These are phyloP conservation scores for Antennarius maculatus DNA, from an alignment of 2,797 vertebrate genomes.

Conservation along the genomic window DNA sequence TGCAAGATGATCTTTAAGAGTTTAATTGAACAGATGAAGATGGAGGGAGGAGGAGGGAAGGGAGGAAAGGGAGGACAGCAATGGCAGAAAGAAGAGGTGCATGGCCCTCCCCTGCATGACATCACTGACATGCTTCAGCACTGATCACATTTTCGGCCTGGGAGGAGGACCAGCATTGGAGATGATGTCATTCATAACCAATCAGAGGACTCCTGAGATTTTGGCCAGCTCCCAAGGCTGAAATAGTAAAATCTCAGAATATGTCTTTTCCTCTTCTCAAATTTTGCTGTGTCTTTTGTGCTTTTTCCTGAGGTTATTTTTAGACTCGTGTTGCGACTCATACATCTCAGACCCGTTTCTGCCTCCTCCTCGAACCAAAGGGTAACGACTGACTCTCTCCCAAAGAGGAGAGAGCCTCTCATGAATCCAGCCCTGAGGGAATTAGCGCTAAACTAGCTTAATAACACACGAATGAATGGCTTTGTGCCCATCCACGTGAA, in stretches of 20 bases:
- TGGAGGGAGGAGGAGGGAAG: constrained; percentile 25
- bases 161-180: constrained; percentile 48
- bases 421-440: constrained; percentile 37
- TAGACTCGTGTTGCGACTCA: constrained; percentile 52
- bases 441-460: constrained; percentile 47
- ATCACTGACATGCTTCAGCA: constrained; percentile 79
- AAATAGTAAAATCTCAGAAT: constrained; percentile 52
- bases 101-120: constrained; percentile 75
- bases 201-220: constrained; percentile 55
- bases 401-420: constrained; percentile 12
- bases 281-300: constrained; percentile 34
- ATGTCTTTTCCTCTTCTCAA: constrained; percentile 48
- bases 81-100: constrained; percentile 32
- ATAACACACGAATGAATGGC: constrained; percentile 45
- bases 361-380: constrained; percentile 31
- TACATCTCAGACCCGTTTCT: constrained; percentile 44
- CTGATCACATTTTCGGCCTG: constrained; percentile 76
- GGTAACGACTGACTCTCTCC: constrained; percentile 24
- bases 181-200: constrained; percentile 81
- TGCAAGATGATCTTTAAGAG: constrained; percentile 37
- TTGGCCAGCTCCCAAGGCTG: constrained; percentile 45
- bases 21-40: constrained; percentile 35
- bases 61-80: constrained; percentile 33
- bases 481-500: constrained; percentile 30
- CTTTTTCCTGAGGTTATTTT: constrained; percentile 58